Base-by-base conservation (phyloP, 2,888 invertebrate species). In the Lagria hirta region DNA sequence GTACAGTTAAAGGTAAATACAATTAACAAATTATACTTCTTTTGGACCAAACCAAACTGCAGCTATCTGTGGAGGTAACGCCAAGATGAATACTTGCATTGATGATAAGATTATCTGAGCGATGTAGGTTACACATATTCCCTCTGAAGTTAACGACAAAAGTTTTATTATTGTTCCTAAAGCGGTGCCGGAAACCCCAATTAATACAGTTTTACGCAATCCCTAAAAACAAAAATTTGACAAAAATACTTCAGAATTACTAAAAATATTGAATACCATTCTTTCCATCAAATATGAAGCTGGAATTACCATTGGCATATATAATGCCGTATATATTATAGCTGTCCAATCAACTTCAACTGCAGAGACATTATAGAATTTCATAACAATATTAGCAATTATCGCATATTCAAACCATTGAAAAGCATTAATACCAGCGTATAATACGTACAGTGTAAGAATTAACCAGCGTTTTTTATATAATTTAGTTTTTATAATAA, bases 401-500 rank as follows among this genome's bases (percentile, higher is more conserved):
- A 94, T 94, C 64, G 88, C 86, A 77, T 92, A 91, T 74, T 95
- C 89, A 60, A 94, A 88, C 96, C 96, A 97, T 71, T 96, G 96
- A 77, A 92, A 83, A 29, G 92, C 83, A 69, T 93, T 96, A 42
- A 88, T 83, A 42, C 88, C 84, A n/a, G 94, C 93, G 68, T 88
- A 88, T 30, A 88, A 68, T 7, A 88, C 84, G 72, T 94, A 97
- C 55, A 95, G 80, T 43, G 78, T 73, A 53, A 96, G 74, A 60
- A 94, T 85, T 46, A 87, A 69, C 89, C 91, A 96, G 73, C 95
- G 76, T 52, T 83, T 75, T 37, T 76, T 80, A 68, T 81, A 88
- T 33, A 85, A 79, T 60, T 76, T 78, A 62, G 79, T 81, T 32
- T 47, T 14, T 3, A 26, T 4, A 24, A 11, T 13, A 23, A 4